Conservation (phyloP, 2,888 invertebrate genomes). For the Trypoxylon attenuatum region DNA sequence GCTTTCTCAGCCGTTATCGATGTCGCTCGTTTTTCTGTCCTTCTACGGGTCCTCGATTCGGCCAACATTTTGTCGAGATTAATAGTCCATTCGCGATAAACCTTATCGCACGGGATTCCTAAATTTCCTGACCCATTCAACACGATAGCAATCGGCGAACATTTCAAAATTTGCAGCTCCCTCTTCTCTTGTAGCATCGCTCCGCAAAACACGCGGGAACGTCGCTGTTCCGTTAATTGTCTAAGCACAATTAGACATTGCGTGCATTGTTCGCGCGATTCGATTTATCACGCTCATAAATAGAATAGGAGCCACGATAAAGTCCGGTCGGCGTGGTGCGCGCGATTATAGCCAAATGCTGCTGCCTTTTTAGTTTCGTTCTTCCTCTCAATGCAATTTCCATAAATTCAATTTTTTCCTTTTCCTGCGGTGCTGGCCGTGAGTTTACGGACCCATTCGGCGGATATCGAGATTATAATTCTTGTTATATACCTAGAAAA, state of each 20-base stretch:
- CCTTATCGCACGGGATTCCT: conserved; percentile 18
- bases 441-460: conserved; percentile 10
- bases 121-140: conserved; percentile 2
- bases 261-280: conserved; percentile 18
- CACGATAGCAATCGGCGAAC: background rate
- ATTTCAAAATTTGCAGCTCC: background rate
- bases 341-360: conserved; percentile 32
- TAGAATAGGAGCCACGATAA: conserved; percentile 17
- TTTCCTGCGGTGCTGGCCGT: background rate
- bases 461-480: conserved; percentile 41
- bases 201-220: background rate
- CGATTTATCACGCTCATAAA: conserved; percentile 31
- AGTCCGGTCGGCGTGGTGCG: conserved; percentile 18
- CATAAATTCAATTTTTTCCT: conserved; percentile 51
- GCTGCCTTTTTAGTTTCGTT: conserved; percentile 12
- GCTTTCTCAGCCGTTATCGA: conserved; percentile 29
- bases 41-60: conserved; percentile 5
- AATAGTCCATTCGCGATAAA: conserved; percentile 37
- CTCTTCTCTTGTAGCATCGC: background rate
- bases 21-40: conserved; percentile 20
- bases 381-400: conserved; percentile 42
- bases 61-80: conserved; percentile 16
- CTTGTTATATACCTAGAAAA: conserved; percentile 25
- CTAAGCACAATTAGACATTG: conserved; percentile 18
- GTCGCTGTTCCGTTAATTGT: conserved; percentile 3